Conservation (phyloP, 2,113 vertebrate species). For the Ptilorrhoa leucosticta region DNA sequence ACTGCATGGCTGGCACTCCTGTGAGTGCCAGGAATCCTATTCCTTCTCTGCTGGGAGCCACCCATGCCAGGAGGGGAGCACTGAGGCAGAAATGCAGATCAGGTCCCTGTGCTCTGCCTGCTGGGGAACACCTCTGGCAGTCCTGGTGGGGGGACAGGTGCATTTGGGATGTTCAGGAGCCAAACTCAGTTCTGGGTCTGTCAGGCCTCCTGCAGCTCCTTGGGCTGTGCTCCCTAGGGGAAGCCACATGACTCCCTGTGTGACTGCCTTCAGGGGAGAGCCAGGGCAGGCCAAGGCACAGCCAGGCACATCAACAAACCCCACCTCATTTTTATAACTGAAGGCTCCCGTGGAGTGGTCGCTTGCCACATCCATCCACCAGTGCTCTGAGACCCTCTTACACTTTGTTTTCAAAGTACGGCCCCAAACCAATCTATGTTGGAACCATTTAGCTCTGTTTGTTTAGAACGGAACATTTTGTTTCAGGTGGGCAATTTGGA, state of each 20-base stretch:
- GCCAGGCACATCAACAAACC: not conserved
- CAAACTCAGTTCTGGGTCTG: not conserved
- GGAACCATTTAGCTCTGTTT: not conserved
- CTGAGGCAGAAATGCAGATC: not conserved
- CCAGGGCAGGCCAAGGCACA: not conserved
- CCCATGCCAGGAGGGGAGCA: not conserved
- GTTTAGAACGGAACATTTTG: not conserved
- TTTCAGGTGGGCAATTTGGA: not conserved
- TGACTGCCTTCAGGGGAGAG: not conserved
- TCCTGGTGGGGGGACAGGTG: fast-evolving
- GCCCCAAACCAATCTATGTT: not conserved
- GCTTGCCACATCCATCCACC: not conserved
- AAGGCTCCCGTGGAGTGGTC: not conserved
- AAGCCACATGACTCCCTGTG: not conserved
- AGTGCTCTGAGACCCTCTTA: not conserved
- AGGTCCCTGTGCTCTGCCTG: not conserved
- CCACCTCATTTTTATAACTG: not conserved
- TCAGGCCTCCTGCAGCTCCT: fast-evolving
- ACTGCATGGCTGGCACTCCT: not conserved
- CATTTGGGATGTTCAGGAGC: not conserved
- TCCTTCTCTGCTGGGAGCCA: not conserved
- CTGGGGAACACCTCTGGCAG: fast-evolving
- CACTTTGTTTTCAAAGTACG: fast-evolving
- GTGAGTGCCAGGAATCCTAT: not conserved
- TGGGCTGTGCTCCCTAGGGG: not conserved